Percentiles rank a stretch among this genome's conserved stretches.
These are phyloP conservation scores for Macrosiphum euphorbiae DNA, from an alignment of 2,888 invertebrate genomes.

Conservation along the genomic window DNA sequence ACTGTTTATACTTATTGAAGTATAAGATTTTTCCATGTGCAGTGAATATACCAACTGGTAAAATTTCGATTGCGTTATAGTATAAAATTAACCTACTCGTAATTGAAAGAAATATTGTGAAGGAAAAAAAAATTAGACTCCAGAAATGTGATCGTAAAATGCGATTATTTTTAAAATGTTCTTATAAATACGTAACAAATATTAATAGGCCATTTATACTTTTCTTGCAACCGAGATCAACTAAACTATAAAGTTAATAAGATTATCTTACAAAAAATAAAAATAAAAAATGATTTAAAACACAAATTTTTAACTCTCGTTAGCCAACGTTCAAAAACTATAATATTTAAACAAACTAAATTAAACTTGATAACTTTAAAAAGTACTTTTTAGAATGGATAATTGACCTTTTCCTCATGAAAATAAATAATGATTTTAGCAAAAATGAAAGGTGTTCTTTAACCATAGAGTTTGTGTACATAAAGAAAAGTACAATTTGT, in stretches of 20 bases:
- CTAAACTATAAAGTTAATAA: slow-evolving; percentile 46
- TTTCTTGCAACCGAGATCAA: neutral
- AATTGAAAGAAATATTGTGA: slow-evolving; percentile 10
- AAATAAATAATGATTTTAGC: slow-evolving; percentile 57
- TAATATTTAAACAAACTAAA: slow-evolving; percentile 41
- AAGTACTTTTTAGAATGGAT: slow-evolving; percentile 54
- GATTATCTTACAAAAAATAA: neutral
- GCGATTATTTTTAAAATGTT: neutral
- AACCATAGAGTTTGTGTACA: slow-evolving; percentile 32
- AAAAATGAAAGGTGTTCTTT: slow-evolving; percentile 33
- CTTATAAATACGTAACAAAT: neutral
- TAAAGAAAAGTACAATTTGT: slow-evolving; percentile 56
- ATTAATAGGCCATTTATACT: neutral
- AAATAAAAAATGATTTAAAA: slow-evolving; percentile 15
- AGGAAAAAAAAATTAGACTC: neutral
- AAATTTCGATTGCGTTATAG: neutral
- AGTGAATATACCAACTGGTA: neutral
- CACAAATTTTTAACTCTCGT: neutral
- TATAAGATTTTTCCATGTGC: neutral
- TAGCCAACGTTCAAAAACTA: slow-evolving; percentile 45
- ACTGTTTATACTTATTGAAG: neutral
- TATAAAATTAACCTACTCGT: neutral
- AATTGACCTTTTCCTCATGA: slow-evolving; percentile 51
- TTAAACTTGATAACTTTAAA: slow-evolving; percentile 55
- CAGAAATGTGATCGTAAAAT: neutral